Conservation (phyloP, 2,113 vertebrate species). For the Cathartes aura region DNA sequence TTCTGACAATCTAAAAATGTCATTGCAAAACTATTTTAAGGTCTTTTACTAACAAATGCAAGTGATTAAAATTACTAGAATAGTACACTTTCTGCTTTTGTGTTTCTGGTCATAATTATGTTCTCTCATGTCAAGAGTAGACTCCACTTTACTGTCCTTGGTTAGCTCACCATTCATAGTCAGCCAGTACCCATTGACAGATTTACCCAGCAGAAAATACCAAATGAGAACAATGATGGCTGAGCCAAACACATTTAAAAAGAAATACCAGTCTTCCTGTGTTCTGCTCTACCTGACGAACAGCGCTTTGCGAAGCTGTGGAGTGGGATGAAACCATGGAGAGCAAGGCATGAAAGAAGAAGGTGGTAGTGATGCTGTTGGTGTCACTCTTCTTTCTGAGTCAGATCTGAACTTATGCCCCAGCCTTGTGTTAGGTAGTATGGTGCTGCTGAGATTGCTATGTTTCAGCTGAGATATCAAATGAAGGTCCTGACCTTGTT, state of each 20-base stretch:
- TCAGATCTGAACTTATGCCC: constrained; percentile 31
- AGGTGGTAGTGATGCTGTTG: neutral
- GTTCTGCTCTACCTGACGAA: neutral
- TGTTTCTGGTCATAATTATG: neutral
- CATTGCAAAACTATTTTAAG: constrained; percentile 45
- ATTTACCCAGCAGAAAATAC: constrained; percentile 12
- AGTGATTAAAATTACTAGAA: constrained; percentile 54
- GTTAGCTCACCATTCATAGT: neutral
- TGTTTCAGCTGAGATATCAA: constrained; percentile 66
- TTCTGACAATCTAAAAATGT: constrained; percentile 15
- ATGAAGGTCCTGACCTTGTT: constrained; percentile 60
- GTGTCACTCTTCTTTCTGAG: constrained; percentile 31
- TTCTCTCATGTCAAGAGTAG: constrained; percentile 17
- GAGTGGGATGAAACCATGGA: neutral
- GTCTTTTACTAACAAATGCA: constrained; percentile 49
- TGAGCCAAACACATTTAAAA: neutral
- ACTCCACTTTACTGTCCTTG: neutral
- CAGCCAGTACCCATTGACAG: neutral
- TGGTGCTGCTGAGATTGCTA: constrained; percentile 39
- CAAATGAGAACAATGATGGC: neutral
- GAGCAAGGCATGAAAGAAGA: neutral
- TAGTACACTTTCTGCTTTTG: neutral
- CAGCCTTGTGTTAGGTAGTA: constrained; percentile 3
- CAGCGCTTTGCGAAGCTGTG: neutral
- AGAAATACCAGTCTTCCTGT: neutral